These are phyloP conservation scores for Temnothorax ravouxi DNA, from an alignment of 2,888 invertebrate genomes.

Conservation along the genomic window DNA sequence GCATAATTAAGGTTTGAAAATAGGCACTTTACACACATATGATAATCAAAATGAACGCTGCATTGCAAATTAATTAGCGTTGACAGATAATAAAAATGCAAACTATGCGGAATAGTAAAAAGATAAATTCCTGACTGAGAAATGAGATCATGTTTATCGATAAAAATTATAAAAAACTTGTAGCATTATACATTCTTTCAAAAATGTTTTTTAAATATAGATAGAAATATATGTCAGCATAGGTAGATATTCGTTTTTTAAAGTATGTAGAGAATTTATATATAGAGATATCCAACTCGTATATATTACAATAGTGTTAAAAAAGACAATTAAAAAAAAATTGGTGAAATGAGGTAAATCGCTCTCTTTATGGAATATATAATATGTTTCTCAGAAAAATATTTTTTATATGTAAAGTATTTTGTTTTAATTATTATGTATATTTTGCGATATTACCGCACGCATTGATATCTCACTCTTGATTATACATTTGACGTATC, in stretches of 20 bases:
- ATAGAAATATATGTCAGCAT: not conserved
- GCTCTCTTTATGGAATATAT: not conserved
- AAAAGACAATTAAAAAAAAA: not conserved
- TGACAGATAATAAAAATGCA: not conserved
- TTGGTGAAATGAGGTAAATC: not conserved
- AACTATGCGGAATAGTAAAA: not conserved
- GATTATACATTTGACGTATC: not conserved
- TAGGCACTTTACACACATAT: not conserved
- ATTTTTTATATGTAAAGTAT: not conserved
- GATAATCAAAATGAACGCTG: not conserved
- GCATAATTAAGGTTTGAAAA: conserved; percentile 2
- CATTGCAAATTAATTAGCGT: not conserved
- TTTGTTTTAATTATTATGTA: not conserved
- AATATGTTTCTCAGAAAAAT: not conserved
- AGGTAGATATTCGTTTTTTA: not conserved
- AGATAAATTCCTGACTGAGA: not conserved
- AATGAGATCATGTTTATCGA: not conserved
- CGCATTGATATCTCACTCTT: not conserved
- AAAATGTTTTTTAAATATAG: not conserved
- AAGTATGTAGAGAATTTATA: not conserved
- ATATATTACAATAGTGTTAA: not conserved
- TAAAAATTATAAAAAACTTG: not conserved
- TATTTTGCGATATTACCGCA: not conserved
- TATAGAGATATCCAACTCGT: not conserved
- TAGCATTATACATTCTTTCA: not conserved